phyloP scores from a whole-genome alignment of 2,888 invertebrate species.

The Drosophila nigritarsus region DNA sequence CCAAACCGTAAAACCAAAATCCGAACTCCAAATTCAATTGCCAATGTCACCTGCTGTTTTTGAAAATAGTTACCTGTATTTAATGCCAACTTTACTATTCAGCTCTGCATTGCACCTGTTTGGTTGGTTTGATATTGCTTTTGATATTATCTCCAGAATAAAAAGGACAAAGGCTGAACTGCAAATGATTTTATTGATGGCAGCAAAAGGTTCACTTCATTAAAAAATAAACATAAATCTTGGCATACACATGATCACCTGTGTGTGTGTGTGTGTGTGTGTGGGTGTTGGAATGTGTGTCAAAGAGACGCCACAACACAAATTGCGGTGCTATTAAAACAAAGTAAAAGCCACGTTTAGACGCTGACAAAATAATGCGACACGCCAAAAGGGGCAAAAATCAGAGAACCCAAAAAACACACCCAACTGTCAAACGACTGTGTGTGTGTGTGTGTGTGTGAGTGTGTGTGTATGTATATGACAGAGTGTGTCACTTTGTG shows the following conservation, averaged over 20 bases:
- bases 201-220: slow-evolving; percentile 29
- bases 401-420: slow-evolving; percentile 53
- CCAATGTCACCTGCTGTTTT: slow-evolving; percentile 58
- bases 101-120: slow-evolving; percentile 44
- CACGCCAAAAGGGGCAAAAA: slow-evolving; percentile 40
- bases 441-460: slow-evolving; percentile 8
- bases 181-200: slow-evolving; percentile 66
- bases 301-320: slow-evolving; percentile 57
- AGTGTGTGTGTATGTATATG: slow-evolving; percentile 22
- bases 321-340: slow-evolving; percentile 71
- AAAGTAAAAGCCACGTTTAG: slow-evolving; percentile 70
- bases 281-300: slow-evolving; percentile 60
- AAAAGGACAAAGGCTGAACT: slow-evolving; percentile 50
- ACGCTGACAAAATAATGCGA: slow-evolving; percentile 50
- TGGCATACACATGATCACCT: slow-evolving; percentile 15
- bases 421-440: slow-evolving; percentile 33
- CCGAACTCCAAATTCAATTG: slow-evolving; percentile 9
- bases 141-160: slow-evolving; percentile 37
- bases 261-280: slow-evolving; percentile 15
- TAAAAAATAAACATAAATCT: slow-evolving; percentile 64
- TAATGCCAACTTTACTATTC: slow-evolving; percentile 39
- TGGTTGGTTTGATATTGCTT: slow-evolving; percentile 25
- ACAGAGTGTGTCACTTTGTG: slow-evolving; percentile 27
- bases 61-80: slow-evolving; percentile 28
- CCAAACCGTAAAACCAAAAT: not conserved